Conservation (phyloP, 2,797 vertebrate genomes). For the Benthosema pterotum region DNA sequence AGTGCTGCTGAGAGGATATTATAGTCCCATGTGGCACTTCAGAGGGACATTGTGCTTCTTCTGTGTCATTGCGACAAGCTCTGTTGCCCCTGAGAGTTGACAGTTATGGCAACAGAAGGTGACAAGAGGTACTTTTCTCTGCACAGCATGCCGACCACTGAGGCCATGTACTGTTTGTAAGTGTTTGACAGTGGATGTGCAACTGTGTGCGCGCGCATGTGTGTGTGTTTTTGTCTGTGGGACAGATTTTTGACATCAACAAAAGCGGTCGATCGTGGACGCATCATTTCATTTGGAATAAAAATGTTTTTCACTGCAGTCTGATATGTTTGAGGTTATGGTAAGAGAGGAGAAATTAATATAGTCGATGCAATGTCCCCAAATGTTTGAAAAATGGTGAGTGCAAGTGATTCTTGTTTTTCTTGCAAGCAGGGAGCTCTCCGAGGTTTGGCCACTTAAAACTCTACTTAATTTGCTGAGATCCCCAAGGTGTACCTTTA, state of each 20-base stretch:
- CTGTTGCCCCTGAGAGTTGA: constrained; percentile 39
- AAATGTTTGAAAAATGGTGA: neutral
- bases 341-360: too few species aligned
- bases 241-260: too few species aligned
- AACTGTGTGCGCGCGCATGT: neutral
- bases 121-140: constrained; percentile 40
- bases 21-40: constrained; percentile 27
- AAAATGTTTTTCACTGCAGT: too few species aligned
- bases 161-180: constrained; percentile 9
- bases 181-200: constrained; percentile 16
- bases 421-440: neutral
- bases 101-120: constrained; percentile 19
- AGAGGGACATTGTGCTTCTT: constrained; percentile 23
- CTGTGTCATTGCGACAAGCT: constrained; percentile 22
- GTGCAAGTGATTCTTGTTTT: neutral
- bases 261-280: too few species aligned
- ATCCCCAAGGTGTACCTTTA: too few species aligned
- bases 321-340: too few species aligned
- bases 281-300: too few species aligned
- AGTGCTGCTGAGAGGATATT: constrained; percentile 31
- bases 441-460: too few species aligned
- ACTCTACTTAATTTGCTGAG: too few species aligned
- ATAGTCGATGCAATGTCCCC: too few species aligned
- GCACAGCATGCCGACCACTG: constrained; percentile 31
- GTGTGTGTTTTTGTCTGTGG: neutral